phyloP scores from a whole-genome alignment of 2,113 vertebrate species.

The Hemichromis elongatus region DNA sequence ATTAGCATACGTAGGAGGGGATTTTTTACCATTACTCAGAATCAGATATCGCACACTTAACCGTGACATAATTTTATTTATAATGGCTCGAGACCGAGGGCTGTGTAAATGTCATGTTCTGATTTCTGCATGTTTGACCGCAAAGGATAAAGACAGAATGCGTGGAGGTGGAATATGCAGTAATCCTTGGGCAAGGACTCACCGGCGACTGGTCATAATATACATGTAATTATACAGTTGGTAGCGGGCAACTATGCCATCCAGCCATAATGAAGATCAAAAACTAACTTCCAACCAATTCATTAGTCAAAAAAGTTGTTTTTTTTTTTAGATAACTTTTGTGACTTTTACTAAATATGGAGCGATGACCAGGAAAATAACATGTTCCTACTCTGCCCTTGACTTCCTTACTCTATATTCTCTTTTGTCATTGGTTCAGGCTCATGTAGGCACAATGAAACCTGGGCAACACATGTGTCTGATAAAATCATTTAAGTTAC shows the following conservation, averaged over 20 bases:
- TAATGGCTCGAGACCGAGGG: slow-evolving; percentile 40
- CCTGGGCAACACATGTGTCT: slow-evolving; percentile 49
- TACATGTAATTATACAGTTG: slow-evolving; percentile 30
- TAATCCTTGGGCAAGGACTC: neutral
- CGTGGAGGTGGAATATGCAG: slow-evolving; percentile 1
- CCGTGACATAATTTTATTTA: slow-evolving; percentile 67
- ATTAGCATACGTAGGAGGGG: slow-evolving; percentile 59
- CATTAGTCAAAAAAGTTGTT: neutral
- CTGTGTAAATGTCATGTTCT: slow-evolving; percentile 26
- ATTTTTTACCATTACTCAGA: slow-evolving; percentile 53
- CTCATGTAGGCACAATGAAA: neutral
- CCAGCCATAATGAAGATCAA: neutral
- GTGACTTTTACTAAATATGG: neutral
- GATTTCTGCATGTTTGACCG: slow-evolving; percentile 44
- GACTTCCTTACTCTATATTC: neutral
- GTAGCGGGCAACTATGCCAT: neutral
- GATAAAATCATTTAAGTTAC: slow-evolving; percentile 63
- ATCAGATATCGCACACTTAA: slow-evolving; percentile 60
- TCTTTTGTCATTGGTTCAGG: neutral
- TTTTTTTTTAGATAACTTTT: neutral
- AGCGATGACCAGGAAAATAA: neutral
- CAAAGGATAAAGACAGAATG: slow-evolving; percentile 32
- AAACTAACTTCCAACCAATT: neutral
- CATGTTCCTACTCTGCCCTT: neutral
- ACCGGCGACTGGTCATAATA: slow-evolving; percentile 24